phyloP scores from a whole-genome alignment of 2,113 vertebrate genomes.

The Carassius auratus region DNA sequence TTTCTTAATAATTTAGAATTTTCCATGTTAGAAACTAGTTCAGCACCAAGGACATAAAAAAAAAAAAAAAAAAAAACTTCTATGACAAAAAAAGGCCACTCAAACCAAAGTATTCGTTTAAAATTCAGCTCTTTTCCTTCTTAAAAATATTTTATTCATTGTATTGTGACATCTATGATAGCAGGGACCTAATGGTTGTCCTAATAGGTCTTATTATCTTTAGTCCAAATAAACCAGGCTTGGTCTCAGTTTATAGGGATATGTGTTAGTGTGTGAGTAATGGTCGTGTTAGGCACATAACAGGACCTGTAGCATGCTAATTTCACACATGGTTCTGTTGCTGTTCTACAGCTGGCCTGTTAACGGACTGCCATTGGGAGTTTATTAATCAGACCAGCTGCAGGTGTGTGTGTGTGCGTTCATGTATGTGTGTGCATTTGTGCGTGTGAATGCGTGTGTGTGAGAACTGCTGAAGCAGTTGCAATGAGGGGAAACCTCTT shows the following conservation, averaged over 20 bases:
- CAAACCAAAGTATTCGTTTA: neutral
- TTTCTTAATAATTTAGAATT: neutral
- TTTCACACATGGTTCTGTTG: constrained; percentile 69
- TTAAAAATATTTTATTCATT: neutral
- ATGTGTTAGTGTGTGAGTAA: constrained; percentile 22
- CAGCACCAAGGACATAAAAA: neutral
- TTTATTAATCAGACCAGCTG: constrained; percentile 74
- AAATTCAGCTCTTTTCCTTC: neutral
- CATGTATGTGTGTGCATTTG: no score
- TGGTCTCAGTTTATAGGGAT: constrained; percentile 1
- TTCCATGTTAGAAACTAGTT: neutral
- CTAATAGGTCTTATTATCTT: neutral
- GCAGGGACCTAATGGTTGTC: neutral
- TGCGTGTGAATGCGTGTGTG: constrained; percentile 25
- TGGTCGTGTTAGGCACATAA: constrained; percentile 26
- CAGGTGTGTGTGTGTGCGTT: constrained; percentile 60
- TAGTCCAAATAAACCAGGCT: neutral
- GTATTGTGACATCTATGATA: neutral
- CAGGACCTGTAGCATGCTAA: constrained; percentile 62
- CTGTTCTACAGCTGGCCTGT: constrained; percentile 72
- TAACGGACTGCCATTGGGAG: constrained; percentile 70
- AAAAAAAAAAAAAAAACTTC: no score
- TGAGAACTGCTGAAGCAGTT: constrained; percentile 55
- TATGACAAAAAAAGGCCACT: no score
- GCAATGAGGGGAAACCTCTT: constrained; percentile 60